Evolutionary conservation across 2,888 invertebrate genomes (phyloP).

Genomic region (Lasioglossum oenotherae): DNA sequence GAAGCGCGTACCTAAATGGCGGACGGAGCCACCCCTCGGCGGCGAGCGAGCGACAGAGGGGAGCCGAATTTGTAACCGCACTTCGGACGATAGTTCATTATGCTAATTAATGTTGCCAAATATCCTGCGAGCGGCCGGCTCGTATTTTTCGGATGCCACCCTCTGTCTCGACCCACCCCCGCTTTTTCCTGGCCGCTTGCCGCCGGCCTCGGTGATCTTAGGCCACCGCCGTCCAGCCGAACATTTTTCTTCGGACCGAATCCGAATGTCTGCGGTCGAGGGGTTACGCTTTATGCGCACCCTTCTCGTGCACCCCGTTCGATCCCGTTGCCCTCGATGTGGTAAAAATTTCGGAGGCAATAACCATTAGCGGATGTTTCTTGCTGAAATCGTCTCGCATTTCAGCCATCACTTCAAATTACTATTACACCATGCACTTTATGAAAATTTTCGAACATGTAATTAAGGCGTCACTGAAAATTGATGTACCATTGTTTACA

Average conservation of each 20-base stretch:
- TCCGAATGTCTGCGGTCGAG: conserved; percentile 53
- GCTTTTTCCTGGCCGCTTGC: conserved; percentile 55
- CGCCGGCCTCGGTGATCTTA: conserved; percentile 65
- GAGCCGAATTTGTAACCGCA: conserved; percentile 69
- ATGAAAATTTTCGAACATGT: no score
- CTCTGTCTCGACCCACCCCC: conserved; percentile 35
- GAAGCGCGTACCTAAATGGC: conserved; percentile 47
- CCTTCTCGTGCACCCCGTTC: conserved; percentile 46
- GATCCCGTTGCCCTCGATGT: conserved; percentile 28
- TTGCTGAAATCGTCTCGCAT: neutral
- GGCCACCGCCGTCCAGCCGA: conserved; percentile 43
- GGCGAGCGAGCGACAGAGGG: neutral
- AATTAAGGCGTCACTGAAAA: no score
- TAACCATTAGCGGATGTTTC: conserved; percentile 51
- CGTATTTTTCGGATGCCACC: conserved; percentile 44
- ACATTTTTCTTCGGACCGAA: conserved; percentile 54
- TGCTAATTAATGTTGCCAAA: conserved; percentile 74
- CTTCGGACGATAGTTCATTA: conserved; percentile 72
- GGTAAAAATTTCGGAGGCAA: conserved; percentile 44
- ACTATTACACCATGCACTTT: neutral
- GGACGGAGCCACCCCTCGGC: neutral
- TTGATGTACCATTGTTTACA: no score
- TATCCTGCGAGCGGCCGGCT: conserved; percentile 58
- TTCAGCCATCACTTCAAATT: neutral
- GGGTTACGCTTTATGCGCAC: conserved; percentile 51